Base-by-base conservation (phyloP, 1,140 invertebrate species). In the Arion vulgaris region DNA sequence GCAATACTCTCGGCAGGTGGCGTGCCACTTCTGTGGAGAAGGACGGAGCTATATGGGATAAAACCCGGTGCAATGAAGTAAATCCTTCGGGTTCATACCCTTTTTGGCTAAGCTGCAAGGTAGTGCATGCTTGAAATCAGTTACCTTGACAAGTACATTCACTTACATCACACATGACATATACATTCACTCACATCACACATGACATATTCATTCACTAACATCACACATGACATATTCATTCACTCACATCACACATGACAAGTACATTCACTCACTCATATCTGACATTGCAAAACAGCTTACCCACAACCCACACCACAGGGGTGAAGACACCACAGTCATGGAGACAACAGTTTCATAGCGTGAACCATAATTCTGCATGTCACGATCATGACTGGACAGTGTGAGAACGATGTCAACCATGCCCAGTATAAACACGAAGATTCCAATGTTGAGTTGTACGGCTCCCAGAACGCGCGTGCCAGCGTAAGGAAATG, bases 251-350 rank as follows among this genome's bases (percentile, higher is more conserved):
- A 57, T n/a, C 15, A 11, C 53, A n/a, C 53, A 57, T 28, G 32
- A 28, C 28, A 66, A 32, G 28, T 7, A 66, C 62, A 66, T 34
- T 66, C 2, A 32, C 62, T 4, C n/a, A 66, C 62, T 28, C 62
- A 66, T 28, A 66, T 4, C 62, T n/a, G n/a, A n/a, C n/a, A n/a
- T n/a, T n/a, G n/a, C n/a, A n/a, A n/a, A 19, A n/a, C 9, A 23
- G 74, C 80, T 81, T 51, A 81, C 80, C 80, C 80, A 81, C 57
- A 81, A 49, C 34, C 80, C 80, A 57, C 80, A 73, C 80, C 80
- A 81, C 4, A 81, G 49, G 0, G 80, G 80, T 32, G 71, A 73
- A 0, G 69, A 73, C 2, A 49, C 80, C 4, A 74, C 45, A 1
- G 80, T 81, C 41, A 81, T 13, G 1, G 80, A 17, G 0, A 74